Conservation (phyloP, 2,113 vertebrate species). For the Agapornis roseicollis region DNA sequence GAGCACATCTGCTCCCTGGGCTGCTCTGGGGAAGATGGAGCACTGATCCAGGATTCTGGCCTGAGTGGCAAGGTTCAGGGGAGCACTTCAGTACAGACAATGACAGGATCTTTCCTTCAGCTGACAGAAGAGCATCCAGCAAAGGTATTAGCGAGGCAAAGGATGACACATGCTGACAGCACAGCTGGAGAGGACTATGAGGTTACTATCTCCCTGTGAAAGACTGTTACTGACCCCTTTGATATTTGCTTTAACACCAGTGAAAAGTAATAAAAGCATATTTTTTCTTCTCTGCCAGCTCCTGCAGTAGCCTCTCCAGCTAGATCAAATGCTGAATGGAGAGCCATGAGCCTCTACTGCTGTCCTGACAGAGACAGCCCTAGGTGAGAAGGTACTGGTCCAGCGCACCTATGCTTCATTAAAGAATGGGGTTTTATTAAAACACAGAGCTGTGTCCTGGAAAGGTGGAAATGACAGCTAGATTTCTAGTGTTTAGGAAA, state of each 20-base stretch:
- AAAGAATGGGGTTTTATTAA: neutral
- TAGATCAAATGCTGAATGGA: neutral
- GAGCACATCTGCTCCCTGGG: neutral
- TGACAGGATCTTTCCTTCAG: constrained; percentile 36
- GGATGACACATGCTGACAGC: constrained; percentile 17
- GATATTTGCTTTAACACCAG: constrained; percentile 1
- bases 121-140: constrained; percentile 2
- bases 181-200: constrained; percentile 10
- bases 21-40: neutral
- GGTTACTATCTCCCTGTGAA: neutral
- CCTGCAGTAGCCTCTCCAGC: neutral
- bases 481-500: neutral
- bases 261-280: constrained; percentile 6
- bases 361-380: neutral
- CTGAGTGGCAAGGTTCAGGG: neutral
- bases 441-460: neutral
- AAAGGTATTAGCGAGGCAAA: constrained; percentile 14
- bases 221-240: neutral
- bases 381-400: neutral
- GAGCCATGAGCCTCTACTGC: neutral
- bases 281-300: neutral
- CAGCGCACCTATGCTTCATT: neutral
- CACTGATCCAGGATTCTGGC: neutral
- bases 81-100: neutral
- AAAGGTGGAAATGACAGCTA: neutral